phyloP scores from a whole-genome alignment of 2,888 invertebrate species.

The Mythimna pallens region DNA sequence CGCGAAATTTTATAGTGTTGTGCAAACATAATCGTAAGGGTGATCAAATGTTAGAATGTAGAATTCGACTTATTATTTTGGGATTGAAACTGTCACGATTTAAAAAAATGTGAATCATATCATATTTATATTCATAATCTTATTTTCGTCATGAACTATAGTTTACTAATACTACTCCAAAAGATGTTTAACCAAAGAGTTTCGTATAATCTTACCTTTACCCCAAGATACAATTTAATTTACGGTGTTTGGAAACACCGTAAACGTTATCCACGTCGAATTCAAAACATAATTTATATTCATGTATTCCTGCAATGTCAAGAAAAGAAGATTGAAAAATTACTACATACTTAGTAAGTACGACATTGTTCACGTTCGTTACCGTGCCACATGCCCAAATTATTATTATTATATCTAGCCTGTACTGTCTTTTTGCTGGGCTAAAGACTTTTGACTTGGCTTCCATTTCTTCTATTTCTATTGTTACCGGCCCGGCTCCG shows the following conservation, averaged over 20 bases:
- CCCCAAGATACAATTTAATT: background rate
- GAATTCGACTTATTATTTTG: constrained; percentile 4
- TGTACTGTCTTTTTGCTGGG: too few species aligned
- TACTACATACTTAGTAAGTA: background rate
- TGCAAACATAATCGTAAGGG: background rate
- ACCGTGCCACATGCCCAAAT: too few species aligned
- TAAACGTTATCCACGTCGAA: too few species aligned
- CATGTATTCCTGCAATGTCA: too few species aligned
- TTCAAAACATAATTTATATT: too few species aligned
- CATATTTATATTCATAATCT: background rate
- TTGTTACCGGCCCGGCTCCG: too few species aligned
- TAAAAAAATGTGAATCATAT: too few species aligned
- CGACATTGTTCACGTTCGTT: background rate
- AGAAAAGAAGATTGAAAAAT: background rate
- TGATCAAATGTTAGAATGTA: background rate
- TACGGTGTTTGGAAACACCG: background rate
- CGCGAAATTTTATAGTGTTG: constrained; percentile 37
- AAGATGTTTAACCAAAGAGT: background rate
- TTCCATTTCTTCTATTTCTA: too few species aligned
- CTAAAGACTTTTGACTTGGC: too few species aligned
- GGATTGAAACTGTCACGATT: background rate
- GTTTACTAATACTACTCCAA: background rate
- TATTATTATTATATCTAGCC: too few species aligned
- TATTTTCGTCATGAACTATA: background rate
- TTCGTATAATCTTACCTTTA: background rate